Evolutionary conservation across 2,797 vertebrate genomes (phyloP).

Genomic region (Zalophus californianus): DNA sequence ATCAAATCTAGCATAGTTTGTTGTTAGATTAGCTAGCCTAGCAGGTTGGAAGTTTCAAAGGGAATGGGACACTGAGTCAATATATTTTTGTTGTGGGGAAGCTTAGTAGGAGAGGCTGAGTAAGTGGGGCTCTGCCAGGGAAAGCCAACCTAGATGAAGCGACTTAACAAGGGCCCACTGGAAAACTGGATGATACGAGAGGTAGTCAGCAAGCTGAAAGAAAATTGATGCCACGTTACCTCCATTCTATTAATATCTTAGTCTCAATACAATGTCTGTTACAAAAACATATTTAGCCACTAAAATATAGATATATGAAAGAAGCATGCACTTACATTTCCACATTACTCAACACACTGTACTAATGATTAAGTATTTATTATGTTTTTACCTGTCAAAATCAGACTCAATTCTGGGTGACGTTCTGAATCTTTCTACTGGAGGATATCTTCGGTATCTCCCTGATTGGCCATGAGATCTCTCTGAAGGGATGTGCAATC

Average conservation of each 20-base stretch:
- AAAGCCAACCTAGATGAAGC: slow-evolving; percentile 8
- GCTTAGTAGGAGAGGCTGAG: not conserved
- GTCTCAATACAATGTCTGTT: not conserved
- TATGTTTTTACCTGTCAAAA: slow-evolving; percentile 66
- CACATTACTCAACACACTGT: not conserved
- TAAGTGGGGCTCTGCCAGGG: not conserved
- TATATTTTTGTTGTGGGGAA: not conserved
- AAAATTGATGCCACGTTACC: not conserved
- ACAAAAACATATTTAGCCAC: slow-evolving; percentile 12
- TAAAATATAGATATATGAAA: slow-evolving; percentile 39
- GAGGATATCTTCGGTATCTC: not conserved
- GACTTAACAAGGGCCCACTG: not conserved
- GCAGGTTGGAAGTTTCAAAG: not conserved
- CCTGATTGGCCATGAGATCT: not conserved
- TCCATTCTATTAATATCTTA: not conserved
- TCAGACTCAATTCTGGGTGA: not conserved
- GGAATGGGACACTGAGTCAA: not conserved
- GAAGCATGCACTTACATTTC: slow-evolving; percentile 33
- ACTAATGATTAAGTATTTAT: slow-evolving; percentile 2
- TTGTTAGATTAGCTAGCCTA: slow-evolving; percentile 21
- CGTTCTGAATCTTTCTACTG: not conserved
- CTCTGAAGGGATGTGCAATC: not conserved
- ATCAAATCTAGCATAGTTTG: not conserved
- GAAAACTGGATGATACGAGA: slow-evolving; percentile 25
- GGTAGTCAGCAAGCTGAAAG: not conserved